Evolutionary conservation across 2,888 invertebrate genomes (phyloP).

Genomic region (Cotesia congregata): DNA sequence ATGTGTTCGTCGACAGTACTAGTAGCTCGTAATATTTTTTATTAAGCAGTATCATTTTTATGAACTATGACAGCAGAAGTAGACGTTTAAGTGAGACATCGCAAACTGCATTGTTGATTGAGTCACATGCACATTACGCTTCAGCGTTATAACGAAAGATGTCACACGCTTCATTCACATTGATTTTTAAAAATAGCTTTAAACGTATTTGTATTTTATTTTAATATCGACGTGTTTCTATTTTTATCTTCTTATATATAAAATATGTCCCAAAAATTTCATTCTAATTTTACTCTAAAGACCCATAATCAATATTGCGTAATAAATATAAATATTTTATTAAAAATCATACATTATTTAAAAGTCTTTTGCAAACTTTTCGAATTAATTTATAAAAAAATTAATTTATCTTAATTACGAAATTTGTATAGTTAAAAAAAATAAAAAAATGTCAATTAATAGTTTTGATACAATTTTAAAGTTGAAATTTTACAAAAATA

Average conservation of each 20-base stretch:
- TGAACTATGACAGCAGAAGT: conserved; percentile 45
- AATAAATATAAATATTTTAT: no score
- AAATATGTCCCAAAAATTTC: background rate
- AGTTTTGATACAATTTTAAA: no score
- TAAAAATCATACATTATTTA: no score
- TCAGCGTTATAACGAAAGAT: conserved; percentile 56
- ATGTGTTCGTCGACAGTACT: conserved; percentile 47
- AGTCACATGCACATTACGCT: conserved; percentile 51
- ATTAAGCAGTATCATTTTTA: conserved; percentile 61
- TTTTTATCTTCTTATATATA: background rate
- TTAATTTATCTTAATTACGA: no score
- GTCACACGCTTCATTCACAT: conserved; percentile 53
- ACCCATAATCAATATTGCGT: no score
- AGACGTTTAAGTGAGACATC: conserved; percentile 32
- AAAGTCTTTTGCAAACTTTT: no score
- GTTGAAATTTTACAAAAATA: background rate
- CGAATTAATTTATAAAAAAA: no score
- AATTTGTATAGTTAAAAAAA: no score
- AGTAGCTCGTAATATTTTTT: conserved; percentile 60
- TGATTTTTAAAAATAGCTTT: conserved; percentile 27
- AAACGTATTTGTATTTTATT: background rate
- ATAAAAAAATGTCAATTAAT: no score
- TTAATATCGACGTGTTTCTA: conserved; percentile 14
- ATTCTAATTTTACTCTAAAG: background rate
- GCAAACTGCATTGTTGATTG: conserved; percentile 60